These are phyloP conservation scores for Saguinus midas DNA, from an alignment of 2,113 vertebrate species.

Conservation along the genomic window DNA sequence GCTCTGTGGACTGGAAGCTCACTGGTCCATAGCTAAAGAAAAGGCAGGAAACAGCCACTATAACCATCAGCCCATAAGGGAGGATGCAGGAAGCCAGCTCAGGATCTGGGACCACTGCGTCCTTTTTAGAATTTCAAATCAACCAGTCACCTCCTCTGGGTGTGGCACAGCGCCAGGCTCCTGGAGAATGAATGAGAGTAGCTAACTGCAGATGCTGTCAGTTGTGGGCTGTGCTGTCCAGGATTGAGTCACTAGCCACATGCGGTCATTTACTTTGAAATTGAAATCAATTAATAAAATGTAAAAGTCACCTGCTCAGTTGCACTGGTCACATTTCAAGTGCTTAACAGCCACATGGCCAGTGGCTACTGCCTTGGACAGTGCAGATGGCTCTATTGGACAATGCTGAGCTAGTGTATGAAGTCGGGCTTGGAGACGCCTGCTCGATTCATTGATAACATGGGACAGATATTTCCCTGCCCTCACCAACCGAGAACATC, in stretches of 20 bases:
- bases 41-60: background rate
- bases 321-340: background rate
- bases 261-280: background rate
- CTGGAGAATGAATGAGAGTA: background rate
- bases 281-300: background rate
- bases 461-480: rapidly evolving
- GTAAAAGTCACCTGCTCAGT: background rate
- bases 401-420: rapidly evolving
- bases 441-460: background rate
- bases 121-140: background rate
- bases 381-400: rapidly evolving
- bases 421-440: background rate
- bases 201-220: rapidly evolving
- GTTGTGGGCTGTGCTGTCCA: rapidly evolving
- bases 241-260: background rate
- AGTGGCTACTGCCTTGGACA: rapidly evolving
- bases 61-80: background rate
- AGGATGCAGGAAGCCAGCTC: background rate
- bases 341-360: background rate
- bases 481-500: rapidly evolving
- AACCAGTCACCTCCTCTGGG: background rate
- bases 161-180: background rate
- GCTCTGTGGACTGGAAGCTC: background rate
- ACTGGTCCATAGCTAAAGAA: background rate
- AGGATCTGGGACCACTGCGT: no score